Evolutionary conservation across 2,113 vertebrate species (phyloP), one percentile per base, ranked within the genome.

Genomic region (Acanthisitta chloris): DNA sequence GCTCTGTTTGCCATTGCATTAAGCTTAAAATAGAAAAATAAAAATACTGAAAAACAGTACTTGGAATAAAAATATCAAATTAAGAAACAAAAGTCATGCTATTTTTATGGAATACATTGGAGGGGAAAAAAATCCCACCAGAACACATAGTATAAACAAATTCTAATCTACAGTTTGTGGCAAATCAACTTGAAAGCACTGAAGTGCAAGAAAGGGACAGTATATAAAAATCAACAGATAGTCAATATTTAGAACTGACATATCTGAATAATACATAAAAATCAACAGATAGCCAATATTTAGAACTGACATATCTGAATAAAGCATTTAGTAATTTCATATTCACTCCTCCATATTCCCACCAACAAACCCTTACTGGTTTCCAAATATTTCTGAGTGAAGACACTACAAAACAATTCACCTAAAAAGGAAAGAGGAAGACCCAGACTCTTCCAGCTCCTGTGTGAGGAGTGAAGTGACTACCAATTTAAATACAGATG

Each of bases 1-100:
- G 99, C 99, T 96, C 99, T 98, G 97, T 99, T 99, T 21, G 99
- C 99, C 86, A 99, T 97, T 4, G 99, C 99, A 80, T 99, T 99
- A 91, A 99, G 96, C 99, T 99, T 93, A 74, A 96, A 97, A 94
- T 70, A 80, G 7, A 31, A 48, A 86, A 96, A 88, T 17, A 86
- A 77, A 96, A 93, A 89, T 40, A 92, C 6, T 38, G 69, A 64
- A 86, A 87, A 70, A 7, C 13, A 61, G 34, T 55, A 46, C 8
- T 58, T 62, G 24, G 73, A 82, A 72, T 31, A 54, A 66, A 83
- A 86, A 62, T 17, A 46, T 38, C 40, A 64, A 49, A 67, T 65
- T 34, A 72, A 54, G 42, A 80, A 82, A 34, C 1, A 2, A 5
- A 86, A 76, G 8, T 36, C 12, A 77, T 25, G 13, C 12, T 9